These are phyloP conservation scores for Petrocephalus zakoni DNA, from an alignment of 2,113 vertebrate species.

Conservation along the genomic window DNA sequence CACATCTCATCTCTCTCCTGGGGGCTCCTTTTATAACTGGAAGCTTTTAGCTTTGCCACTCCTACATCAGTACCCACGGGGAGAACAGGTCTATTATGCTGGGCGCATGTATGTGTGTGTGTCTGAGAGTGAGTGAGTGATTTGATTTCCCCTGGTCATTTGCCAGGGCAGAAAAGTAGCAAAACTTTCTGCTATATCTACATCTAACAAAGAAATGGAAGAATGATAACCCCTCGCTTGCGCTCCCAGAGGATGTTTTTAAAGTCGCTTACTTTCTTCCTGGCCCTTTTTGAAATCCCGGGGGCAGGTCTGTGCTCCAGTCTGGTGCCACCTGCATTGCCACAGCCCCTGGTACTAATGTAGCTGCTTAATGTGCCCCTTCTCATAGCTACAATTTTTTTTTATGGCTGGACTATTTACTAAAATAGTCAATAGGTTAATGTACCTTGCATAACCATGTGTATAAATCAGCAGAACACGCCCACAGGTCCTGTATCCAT, in stretches of 20 bases:
- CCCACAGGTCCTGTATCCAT: background rate
- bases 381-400: background rate
- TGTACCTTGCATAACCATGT: background rate
- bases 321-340: background rate
- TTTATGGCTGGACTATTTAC: background rate
- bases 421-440: background rate
- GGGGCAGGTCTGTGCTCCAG: background rate
- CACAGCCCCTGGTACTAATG: background rate
- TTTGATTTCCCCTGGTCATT: background rate
- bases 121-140: background rate
- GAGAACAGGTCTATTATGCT: background rate
- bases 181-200: background rate
- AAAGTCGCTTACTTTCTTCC: background rate
- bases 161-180: background rate
- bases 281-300: background rate
- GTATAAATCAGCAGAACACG: background rate
- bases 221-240: background rate
- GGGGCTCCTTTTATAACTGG: slow-evolving; percentile 4
- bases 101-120: background rate
- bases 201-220: background rate
- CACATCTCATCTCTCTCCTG: background rate
- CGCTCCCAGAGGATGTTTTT: background rate
- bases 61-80: background rate
- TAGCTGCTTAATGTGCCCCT: background rate
- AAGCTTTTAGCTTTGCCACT: background rate